phyloP scores from a whole-genome alignment of 2,888 invertebrate genomes.

The Nemapogon koenigi region DNA sequence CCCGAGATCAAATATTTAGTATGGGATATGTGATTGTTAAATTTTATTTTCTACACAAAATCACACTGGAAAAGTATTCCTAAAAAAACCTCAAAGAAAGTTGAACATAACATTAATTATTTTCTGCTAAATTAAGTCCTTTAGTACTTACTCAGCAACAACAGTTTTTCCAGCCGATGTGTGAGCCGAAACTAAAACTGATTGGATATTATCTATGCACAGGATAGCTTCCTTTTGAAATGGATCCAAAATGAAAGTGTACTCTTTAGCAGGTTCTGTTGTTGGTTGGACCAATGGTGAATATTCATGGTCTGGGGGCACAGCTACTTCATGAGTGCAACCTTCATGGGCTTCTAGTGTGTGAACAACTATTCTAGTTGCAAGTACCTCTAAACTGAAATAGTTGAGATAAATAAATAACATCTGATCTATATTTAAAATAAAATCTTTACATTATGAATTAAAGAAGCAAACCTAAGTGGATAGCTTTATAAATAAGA shows the following conservation, averaged over 20 bases:
- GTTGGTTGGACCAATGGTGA: slow-evolving; percentile 61
- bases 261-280: slow-evolving; percentile 86
- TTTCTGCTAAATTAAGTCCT: too few species aligned
- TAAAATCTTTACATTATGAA: neutral
- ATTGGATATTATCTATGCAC: slow-evolving; percentile 97
- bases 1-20: too few species aligned
- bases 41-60: too few species aligned
- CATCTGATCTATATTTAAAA: neutral
- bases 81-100: too few species aligned
- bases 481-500: neutral
- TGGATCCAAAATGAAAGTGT: slow-evolving; percentile 94
- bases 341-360: slow-evolving; percentile 89
- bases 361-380: slow-evolving; percentile 85
- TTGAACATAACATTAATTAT: too few species aligned
- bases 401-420: neutral
- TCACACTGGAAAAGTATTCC: too few species aligned
- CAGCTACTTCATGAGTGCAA: slow-evolving; percentile 95
- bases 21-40: too few species aligned
- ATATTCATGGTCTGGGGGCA: slow-evolving; percentile 88
- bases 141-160: slow-evolving; percentile 92
- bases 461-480: neutral
- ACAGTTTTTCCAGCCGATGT: slow-evolving; percentile 99
- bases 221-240: slow-evolving; percentile 97
- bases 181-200: slow-evolving; percentile 98
- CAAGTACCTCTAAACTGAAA: slow-evolving; percentile 75